phyloP scores from a whole-genome alignment of 2,113 vertebrate genomes.

The Lates calcarifer region DNA sequence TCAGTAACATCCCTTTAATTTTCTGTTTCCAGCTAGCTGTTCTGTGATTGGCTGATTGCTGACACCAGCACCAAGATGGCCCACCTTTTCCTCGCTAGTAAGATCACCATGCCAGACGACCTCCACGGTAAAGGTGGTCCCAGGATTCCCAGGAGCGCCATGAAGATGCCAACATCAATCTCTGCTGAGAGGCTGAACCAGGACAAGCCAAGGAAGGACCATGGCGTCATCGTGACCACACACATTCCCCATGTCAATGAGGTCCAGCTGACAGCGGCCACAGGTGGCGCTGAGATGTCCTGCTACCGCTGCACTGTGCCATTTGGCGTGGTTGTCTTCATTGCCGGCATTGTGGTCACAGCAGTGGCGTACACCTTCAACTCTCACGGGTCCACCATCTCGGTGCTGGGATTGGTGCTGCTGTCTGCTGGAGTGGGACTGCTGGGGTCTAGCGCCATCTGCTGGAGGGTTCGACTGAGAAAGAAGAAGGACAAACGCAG shows the following conservation, averaged over 20 bases:
- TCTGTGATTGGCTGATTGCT: constrained; percentile 57
- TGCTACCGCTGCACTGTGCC: constrained; percentile 92
- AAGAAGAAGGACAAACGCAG: constrained; percentile 88
- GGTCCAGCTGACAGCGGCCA: constrained; percentile 90
- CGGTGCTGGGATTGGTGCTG: constrained; percentile 90
- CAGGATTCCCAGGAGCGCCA: constrained; percentile 78
- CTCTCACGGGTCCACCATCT: constrained; percentile 93
- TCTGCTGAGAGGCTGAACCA: constrained; percentile 79
- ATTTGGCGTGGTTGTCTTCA: constrained; percentile 91
- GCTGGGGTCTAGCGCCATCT: constrained; percentile 87
- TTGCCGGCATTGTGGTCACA: constrained; percentile 89
- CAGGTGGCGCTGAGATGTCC: constrained; percentile 90
- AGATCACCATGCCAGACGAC: constrained; percentile 85
- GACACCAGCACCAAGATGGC: constrained; percentile 57
- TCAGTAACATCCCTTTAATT: not conserved
- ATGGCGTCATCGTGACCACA: constrained; percentile 75
- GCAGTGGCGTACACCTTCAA: constrained; percentile 93
- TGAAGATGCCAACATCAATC: constrained; percentile 71
- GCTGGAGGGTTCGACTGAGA: constrained; percentile 89
- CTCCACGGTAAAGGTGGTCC: constrained; percentile 58
- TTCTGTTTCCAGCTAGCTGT: constrained; percentile 39
- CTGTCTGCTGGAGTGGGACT: constrained; percentile 88
- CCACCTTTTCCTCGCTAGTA: constrained; percentile 72
- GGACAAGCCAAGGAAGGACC: constrained; percentile 67
- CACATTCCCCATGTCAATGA: constrained; percentile 86